phyloP scores from a whole-genome alignment of 2,888 invertebrate species.

The Alentia gelatinosa region DNA sequence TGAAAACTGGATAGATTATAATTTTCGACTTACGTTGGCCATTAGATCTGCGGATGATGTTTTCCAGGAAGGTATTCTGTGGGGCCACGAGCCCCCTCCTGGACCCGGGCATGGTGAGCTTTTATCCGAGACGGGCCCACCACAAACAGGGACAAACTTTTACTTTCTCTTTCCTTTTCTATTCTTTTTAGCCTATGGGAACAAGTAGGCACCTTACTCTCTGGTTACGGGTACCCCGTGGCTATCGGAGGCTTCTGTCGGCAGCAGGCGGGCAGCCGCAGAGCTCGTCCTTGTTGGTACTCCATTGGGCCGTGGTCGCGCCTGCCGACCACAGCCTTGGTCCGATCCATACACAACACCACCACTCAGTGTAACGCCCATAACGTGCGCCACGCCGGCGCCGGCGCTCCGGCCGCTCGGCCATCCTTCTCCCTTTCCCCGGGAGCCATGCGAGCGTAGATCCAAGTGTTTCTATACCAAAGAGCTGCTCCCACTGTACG shows the following conservation, averaged over 20 bases:
- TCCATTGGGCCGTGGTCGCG: background rate
- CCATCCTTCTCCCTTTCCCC: background rate
- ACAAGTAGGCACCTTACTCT: background rate
- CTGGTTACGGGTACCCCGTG: background rate
- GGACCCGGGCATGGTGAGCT: constrained; percentile 75
- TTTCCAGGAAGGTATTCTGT: constrained; percentile 99
- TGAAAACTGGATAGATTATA: background rate
- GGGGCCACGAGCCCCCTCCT: constrained; percentile 96
- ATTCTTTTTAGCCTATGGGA: background rate
- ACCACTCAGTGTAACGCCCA: background rate
- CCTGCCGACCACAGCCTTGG: background rate
- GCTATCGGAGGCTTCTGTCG: background rate
- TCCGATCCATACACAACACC: constrained; percentile 3
- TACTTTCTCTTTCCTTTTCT: background rate
- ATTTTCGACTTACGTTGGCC: constrained; percentile 94
- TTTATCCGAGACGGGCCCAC: constrained; percentile 13
- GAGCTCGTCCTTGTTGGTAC: background rate
- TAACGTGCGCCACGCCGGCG: background rate
- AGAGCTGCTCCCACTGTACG: background rate
- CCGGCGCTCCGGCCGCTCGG: background rate
- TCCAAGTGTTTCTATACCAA: background rate
- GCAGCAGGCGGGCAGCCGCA: background rate
- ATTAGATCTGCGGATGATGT: constrained; percentile 98
- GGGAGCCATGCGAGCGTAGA: background rate
- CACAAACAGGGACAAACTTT: background rate